Evolutionary conservation across 2,888 invertebrate genomes (phyloP).

Genomic region (Antheraea yamamai): DNA sequence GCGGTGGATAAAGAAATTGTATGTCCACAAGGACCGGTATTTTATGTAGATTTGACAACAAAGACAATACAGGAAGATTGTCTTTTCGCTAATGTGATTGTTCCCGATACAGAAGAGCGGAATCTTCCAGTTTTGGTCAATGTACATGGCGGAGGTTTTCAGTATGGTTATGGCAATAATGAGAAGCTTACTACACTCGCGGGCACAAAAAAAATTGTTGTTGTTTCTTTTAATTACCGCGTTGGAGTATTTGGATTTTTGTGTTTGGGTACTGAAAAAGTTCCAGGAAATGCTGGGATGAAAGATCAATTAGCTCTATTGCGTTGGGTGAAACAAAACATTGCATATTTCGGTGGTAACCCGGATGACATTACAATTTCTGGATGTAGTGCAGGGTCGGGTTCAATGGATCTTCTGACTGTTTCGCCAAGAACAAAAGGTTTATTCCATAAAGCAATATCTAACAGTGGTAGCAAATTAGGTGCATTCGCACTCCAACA

Average conservation of each 20-base stretch:
- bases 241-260: constrained; percentile 44
- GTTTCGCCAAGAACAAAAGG: constrained; percentile 45
- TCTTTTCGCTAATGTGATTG: constrained; percentile 38
- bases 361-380: constrained; percentile 50
- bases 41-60: neutral
- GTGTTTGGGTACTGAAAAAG: constrained; percentile 45
- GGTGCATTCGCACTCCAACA: constrained; percentile 41
- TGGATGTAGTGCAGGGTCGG: constrained; percentile 53
- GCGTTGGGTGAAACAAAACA: constrained; percentile 47
- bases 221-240: constrained; percentile 40
- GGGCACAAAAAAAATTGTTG: constrained; percentile 28
- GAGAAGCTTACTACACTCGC: constrained; percentile 26
- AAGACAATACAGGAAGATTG: constrained; percentile 34
- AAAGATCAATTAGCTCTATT: constrained; percentile 46
- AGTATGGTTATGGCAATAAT: constrained; percentile 30
- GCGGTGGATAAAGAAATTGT: constrained; percentile 28
- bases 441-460: constrained; percentile 49
- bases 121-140: constrained; percentile 43
- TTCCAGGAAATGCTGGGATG: constrained; percentile 50
- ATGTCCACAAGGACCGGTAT: constrained; percentile 27
- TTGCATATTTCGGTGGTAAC: constrained; percentile 52
- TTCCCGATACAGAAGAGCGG: constrained; percentile 37
- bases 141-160: constrained; percentile 45
- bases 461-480: constrained; percentile 46
- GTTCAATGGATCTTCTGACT: constrained; percentile 45